A percentile compares a stretch with the other conserved stretches of the same genome.
Evolutionary conservation across 2,888 invertebrate species (phyloP).

Genomic region (Stenotaenia linearis): DNA sequence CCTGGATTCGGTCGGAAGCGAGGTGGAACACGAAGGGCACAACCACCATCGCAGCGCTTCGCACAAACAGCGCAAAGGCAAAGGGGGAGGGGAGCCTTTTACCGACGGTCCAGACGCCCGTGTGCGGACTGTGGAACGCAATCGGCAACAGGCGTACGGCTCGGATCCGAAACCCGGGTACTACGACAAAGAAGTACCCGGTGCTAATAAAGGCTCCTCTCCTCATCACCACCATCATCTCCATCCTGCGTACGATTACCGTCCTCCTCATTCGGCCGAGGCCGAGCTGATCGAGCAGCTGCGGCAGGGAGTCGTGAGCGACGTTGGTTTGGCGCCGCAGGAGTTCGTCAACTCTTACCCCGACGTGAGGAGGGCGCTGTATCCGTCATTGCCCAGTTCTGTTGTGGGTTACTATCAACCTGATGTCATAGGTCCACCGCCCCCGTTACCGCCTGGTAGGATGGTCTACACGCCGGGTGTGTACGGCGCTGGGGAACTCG

Average conservation of each 20-base stretch:
- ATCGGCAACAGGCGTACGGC: slow-evolving; percentile 28
- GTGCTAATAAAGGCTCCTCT: neutral
- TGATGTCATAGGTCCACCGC: slow-evolving; percentile 5
- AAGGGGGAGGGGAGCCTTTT: neutral
- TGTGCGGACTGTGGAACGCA: slow-evolving; percentile 7
- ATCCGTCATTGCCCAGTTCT: slow-evolving; percentile 2
- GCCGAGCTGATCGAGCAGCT: slow-evolving; percentile 32
- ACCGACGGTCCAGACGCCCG: slow-evolving; percentile 21
- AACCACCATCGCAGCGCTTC: neutral
- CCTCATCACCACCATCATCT: neutral
- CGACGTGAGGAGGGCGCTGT: slow-evolving; percentile 4
- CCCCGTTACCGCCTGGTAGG: neutral
- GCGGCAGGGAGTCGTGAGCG: slow-evolving; percentile 16
- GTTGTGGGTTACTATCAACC: slow-evolving; percentile 21
- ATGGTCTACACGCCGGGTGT: slow-evolving; percentile 31
- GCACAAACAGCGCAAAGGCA: neutral
- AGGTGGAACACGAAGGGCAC: slow-evolving; percentile 47
- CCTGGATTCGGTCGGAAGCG: slow-evolving; percentile 38
- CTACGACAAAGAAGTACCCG: slow-evolving; percentile 29
- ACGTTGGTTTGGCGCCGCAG: slow-evolving; percentile 14
- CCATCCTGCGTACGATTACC: slow-evolving; percentile 2
- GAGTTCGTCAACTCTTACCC: neutral
- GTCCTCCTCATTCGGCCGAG: slow-evolving; percentile 5
- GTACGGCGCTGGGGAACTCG: slow-evolving; percentile 33
- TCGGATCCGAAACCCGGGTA: neutral